Evolutionary conservation across 2,797 vertebrate species (phyloP), one percentile per base, ranked within the genome.

Genomic region (Melanotaenia nigrans): DNA sequence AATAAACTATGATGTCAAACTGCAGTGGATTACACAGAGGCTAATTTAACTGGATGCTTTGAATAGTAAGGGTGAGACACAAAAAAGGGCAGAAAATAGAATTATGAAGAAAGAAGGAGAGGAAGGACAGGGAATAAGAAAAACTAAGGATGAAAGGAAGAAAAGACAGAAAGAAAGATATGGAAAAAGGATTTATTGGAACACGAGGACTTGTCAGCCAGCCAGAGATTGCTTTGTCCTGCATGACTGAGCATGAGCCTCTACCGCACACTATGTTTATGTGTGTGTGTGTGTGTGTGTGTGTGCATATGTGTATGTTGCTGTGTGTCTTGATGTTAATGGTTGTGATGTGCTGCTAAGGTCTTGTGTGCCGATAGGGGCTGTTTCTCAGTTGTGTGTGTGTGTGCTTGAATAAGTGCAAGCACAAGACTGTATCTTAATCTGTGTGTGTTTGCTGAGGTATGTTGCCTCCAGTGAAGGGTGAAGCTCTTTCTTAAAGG

Each of bases 171-270:
- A 55, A 45, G 47, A 61, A 71, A 68, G 40, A 74, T 11, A 81
- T 28, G 30, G 73, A 68, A 66, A 82, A 74, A 65, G 74, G 71
- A 90, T 85, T 86, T 86, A 88, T 80, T 76, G 76, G 77, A 85
- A 89, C 79, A 77, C 59, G 79, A 84, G 71, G 69, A 86, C 67
- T 77, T 84, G 81, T 87, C 73, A 75, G 68, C 38, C 56, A 73
- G 71, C 59, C 70, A 86, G 79, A 87, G 83, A 90, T 92, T 90
- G 86, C 81, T 89, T 88, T 80, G 82, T 84, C 65, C 72, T 87
- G 90, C 88, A 85, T 83, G 87, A 85, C 68, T 85, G 88, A 89
- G 75, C 86, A 73, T 36, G 74, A 84, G 49, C 61, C 30, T 74
- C 73, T 76, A 32, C 6, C 35, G 30, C 66, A 60, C 55, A 45